These are phyloP conservation scores for Chlorocebus sabaeus DNA, from an alignment of 2,113 vertebrate species.

Conservation along the genomic window DNA sequence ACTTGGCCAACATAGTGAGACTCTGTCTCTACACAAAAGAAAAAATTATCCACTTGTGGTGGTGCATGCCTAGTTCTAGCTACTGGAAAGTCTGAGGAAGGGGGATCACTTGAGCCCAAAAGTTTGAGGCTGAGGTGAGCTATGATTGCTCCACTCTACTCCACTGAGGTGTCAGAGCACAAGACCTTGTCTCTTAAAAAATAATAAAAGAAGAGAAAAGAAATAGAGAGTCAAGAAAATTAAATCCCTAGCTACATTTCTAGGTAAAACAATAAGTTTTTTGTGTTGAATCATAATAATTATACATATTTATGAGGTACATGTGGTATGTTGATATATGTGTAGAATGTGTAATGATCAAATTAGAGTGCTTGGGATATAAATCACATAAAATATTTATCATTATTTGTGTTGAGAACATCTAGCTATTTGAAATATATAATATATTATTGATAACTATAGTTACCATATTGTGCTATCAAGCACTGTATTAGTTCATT, in stretches of 20 bases:
- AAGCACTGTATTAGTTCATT: neutral
- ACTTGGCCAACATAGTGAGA: too few relatives aligned
- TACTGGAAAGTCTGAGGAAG: neutral
- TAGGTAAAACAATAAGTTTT: neutral
- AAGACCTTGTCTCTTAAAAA: neutral
- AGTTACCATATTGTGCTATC: neutral
- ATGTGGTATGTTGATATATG: neutral
- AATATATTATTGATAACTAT: neutral
- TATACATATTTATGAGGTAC: neutral
- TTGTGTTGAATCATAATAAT: neutral
- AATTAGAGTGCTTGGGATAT: neutral
- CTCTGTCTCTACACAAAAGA: too few relatives aligned
- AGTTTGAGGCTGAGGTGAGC: neutral
- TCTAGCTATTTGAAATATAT: neutral
- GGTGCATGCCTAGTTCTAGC: neutral
- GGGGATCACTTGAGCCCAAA: neutral
- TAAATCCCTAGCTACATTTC: neutral
- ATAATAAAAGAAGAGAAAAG: neutral
- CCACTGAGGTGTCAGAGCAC: neutral
- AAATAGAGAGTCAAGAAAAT: neutral
- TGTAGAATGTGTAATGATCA: neutral
- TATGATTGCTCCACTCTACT: neutral
- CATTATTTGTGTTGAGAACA: neutral
- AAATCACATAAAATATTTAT: neutral
- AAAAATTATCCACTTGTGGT: neutral